These are phyloP conservation scores for Coregonus ussuriensis DNA, from an alignment of 2,797 vertebrate genomes.

Conservation along the genomic window DNA sequence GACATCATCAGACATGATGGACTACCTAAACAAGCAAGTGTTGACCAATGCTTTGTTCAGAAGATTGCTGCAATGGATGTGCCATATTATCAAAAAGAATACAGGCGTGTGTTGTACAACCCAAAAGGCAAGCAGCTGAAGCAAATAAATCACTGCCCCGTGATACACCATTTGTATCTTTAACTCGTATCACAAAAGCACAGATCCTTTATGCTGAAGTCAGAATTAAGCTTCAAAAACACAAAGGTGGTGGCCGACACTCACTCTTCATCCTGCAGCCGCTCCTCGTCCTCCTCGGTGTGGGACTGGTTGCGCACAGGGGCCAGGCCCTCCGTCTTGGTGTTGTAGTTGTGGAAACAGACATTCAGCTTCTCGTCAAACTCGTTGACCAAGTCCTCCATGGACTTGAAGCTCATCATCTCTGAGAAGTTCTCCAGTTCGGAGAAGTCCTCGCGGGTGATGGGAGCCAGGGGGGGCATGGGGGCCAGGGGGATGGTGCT, in stretches of 20 bases:
- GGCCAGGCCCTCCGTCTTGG: constrained; percentile 90
- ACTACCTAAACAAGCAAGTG: neutral
- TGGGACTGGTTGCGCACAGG: constrained; percentile 88
- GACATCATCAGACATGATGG: neutral
- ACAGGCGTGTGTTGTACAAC: neutral
- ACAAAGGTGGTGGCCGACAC: constrained; percentile 41
- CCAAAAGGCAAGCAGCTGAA: neutral
- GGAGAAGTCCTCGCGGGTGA: constrained; percentile 86
- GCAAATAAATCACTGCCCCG: no score
- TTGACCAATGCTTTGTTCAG: neutral
- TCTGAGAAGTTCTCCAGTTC: constrained; percentile 96
- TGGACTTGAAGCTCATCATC: constrained; percentile 97
- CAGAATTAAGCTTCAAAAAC: constrained; percentile 25
- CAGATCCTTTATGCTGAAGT: no score
- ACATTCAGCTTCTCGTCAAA: constrained; percentile 96
- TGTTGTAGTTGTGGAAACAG: constrained; percentile 95
- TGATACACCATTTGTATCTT: no score
- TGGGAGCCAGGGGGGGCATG: constrained; percentile 69
- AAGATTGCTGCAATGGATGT: neutral
- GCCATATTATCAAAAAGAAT: neutral
- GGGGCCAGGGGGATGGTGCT: constrained; percentile 58
- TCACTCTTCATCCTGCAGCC: constrained; percentile 91
- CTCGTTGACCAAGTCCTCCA: constrained; percentile 95
- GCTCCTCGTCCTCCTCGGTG: constrained; percentile 87
- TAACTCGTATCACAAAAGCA: neutral